These are phyloP conservation scores for Himalopsyche japonica DNA, from an alignment of 2,888 invertebrate species.

Conservation along the genomic window DNA sequence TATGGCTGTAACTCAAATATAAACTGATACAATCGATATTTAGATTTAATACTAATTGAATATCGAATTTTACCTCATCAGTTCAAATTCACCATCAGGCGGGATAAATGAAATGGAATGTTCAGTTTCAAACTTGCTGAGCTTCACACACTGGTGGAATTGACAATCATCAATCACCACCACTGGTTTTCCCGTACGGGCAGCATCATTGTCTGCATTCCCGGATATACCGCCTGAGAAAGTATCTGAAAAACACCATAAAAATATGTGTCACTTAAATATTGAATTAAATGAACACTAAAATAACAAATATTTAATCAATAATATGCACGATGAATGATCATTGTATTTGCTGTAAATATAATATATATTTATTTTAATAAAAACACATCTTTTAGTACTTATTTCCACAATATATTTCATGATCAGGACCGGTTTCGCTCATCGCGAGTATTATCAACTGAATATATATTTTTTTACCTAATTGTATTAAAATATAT, in stretches of 20 bases:
- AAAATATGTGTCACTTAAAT: background rate
- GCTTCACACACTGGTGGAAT: constrained; percentile 99
- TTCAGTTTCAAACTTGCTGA: constrained; percentile 99
- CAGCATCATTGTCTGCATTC: constrained; percentile 75
- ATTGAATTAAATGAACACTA: background rate
- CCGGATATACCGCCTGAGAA: constrained; percentile 65
- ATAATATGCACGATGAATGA: too few species aligned
- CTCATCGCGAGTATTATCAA: too few species aligned
- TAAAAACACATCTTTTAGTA: too few species aligned
- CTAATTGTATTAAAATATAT: background rate
- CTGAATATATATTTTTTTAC: too few species aligned
- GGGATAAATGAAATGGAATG: constrained; percentile 99
- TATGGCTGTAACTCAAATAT: too few species aligned
- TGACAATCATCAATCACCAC: constrained; percentile 99
- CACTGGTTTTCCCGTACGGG: constrained; percentile 93
- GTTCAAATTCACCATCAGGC: constrained; percentile 99
- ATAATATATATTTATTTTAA: too few species aligned
- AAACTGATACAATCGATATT: too few species aligned
- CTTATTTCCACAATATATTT: too few species aligned
- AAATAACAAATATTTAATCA: too few species aligned
- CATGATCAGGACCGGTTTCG: too few species aligned
- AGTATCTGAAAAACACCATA: constrained; percentile 15
- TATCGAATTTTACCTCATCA: constrained; percentile 78
- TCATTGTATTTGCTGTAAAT: too few species aligned
- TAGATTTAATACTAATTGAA: too few species aligned